phyloP scores from a whole-genome alignment of 2,888 invertebrate species.

The Labia minor region DNA sequence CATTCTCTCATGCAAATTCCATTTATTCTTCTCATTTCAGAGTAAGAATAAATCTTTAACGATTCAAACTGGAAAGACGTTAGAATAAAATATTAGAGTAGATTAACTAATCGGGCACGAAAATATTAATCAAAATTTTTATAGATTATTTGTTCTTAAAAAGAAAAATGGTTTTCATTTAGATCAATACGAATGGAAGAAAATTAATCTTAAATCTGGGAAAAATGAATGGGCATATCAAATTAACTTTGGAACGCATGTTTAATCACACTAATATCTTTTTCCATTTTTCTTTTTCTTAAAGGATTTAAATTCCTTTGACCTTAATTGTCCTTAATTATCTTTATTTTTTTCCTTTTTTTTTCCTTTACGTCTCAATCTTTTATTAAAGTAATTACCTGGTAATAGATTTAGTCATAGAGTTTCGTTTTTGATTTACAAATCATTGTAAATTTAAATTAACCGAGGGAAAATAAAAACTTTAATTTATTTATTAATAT shows the following conservation, averaged over 20 bases:
- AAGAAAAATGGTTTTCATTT: not conserved
- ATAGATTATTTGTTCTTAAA: not conserved
- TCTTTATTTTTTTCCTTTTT: not conserved
- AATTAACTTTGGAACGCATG: not conserved
- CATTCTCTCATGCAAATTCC: not conserved
- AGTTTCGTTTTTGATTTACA: too few relatives aligned
- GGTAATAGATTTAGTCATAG: not conserved
- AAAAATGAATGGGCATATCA: not conserved
- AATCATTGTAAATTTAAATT: too few relatives aligned
- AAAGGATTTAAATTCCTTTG: not conserved
- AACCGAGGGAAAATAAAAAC: too few relatives aligned
- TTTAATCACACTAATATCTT: not conserved
- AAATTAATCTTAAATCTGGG: too few relatives aligned
- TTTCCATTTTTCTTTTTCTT: conserved; percentile 1
- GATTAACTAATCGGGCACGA: not conserved
- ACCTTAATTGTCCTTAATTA: not conserved
- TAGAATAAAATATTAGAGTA: not conserved
- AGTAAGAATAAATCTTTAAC: not conserved
- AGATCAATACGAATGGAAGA: not conserved
- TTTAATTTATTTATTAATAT: too few relatives aligned
- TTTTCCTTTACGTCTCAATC: not conserved
- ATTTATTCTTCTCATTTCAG: not conserved
- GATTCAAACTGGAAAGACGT: not conserved
- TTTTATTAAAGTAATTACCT: not conserved
- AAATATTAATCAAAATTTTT: conserved; percentile 5